Percentiles rank a stretch among this genome's conserved stretches.
Evolutionary conservation across 2,888 invertebrate genomes (phyloP).

Genomic region (Bellardia pandia): DNA sequence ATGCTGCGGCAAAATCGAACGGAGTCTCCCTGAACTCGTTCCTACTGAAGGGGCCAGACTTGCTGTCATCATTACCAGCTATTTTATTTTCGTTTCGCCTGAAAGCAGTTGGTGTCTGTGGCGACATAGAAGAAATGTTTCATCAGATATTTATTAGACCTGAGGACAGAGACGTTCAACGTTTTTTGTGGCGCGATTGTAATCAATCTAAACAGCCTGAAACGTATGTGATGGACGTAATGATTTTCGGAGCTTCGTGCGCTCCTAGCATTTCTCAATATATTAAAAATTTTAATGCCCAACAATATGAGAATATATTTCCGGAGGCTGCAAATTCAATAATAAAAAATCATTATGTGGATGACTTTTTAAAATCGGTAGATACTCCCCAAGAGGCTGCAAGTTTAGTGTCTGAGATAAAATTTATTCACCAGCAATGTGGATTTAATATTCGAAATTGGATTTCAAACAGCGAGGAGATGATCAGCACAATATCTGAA

Average conservation of each 20-base stretch:
- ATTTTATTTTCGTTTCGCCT: too few relatives aligned
- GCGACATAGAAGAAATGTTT: constrained; percentile 41
- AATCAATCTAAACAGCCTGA: constrained; percentile 5
- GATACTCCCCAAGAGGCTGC: constrained; percentile 32
- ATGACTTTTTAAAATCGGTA: constrained; percentile 43
- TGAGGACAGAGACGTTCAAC: constrained; percentile 38
- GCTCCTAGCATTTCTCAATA: constrained; percentile 36
- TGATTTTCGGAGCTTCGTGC: not conserved
- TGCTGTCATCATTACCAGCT: too few relatives aligned
- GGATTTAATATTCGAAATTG: too few relatives aligned
- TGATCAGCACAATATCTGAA: too few relatives aligned
- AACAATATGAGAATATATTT: not conserved
- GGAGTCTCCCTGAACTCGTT: constrained; percentile 12
- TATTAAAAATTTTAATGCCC: constrained; percentile 31
- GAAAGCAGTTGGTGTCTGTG: too few relatives aligned
- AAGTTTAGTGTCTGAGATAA: too few relatives aligned
- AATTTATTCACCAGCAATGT: too few relatives aligned
- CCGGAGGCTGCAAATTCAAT: constrained; percentile 26
- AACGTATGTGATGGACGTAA: constrained; percentile 34
- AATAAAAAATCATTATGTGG: constrained; percentile 52
- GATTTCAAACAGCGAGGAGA: too few relatives aligned
- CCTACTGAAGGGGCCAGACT: not conserved
- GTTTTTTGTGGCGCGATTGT: constrained; percentile 8
- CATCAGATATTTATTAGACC: constrained; percentile 25
- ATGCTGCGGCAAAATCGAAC: not conserved